Evolutionary conservation across 2,888 invertebrate genomes (phyloP), one percentile per base, ranked within the genome.

Genomic region (Gymnoscelis rufifasciata): DNA sequence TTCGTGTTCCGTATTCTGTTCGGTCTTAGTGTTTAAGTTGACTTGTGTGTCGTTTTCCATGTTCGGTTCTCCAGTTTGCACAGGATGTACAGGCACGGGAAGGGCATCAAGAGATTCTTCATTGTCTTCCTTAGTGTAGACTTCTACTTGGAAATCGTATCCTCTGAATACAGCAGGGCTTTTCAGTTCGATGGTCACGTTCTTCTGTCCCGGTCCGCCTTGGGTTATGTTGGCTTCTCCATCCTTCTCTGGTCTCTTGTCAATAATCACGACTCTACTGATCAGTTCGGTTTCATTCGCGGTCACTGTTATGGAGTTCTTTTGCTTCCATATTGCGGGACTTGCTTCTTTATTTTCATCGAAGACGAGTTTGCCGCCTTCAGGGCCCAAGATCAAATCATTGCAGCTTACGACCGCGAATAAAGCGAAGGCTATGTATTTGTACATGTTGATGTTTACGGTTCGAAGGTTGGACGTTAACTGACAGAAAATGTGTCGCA

Each of bases 81-180:
- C 10, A 26, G 45, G 36, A 7, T 35, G 30, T 36, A 31, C 37
- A 13, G 31, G 14, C 26, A 36, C 2, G 13, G 27, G 12, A 19
- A 33, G 26, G 7, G 11, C 15, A 3, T 10, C 2, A 35, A 7
- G 24, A 14, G 14, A 12, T 1, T 39, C 2, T 13, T 2, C 39
- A 26, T 38, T n/a, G 13, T 19, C 11, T 14, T 28, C 36, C 8
- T 36, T 50, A 4, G 74, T 66, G 39, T 68, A 86, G 0, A 79
- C 79, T 62, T 79, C 65, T 1, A 87, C 61, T 15, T 70, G 68
- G 52, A 86, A 87, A 14, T 77, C 70, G 39, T 71, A 78, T 38
- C 87, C 87, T 57, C 84, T 66, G 23, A 87, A 68, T 1, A 75
- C 68, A 6, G 83, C 72, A 0, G 87, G 87, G 30, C 87, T 83